Evolutionary conservation across 2,113 vertebrate genomes (phyloP).

Genomic region (Pterocles orientalis): DNA sequence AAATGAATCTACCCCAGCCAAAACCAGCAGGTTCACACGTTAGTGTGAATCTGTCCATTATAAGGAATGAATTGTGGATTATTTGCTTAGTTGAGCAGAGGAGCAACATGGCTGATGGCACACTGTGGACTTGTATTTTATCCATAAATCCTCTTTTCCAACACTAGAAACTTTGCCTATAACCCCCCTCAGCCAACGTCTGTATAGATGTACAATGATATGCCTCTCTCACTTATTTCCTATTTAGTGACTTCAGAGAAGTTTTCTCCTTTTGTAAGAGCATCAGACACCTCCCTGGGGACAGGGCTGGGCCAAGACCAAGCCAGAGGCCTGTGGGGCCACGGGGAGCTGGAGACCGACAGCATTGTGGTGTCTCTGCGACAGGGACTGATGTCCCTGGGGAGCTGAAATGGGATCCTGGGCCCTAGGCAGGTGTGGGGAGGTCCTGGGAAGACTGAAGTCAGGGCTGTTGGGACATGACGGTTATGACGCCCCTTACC

Average conservation of each 20-base stretch:
- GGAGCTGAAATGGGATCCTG: not conserved
- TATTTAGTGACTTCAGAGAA: not conserved
- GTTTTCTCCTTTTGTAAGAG: not conserved
- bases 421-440: not conserved
- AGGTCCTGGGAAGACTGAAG: not conserved
- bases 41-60: not conserved
- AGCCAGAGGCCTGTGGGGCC: too few relatives aligned
- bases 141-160: not conserved
- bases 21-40: not conserved
- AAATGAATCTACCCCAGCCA: too few relatives aligned
- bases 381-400: not conserved
- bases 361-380: rapidly evolving
- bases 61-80: constrained; percentile 37
- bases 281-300: not conserved
- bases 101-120: not conserved
- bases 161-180: not conserved
- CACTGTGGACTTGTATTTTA: not conserved
- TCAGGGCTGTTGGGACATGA: not conserved
- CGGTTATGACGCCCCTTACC: not conserved
- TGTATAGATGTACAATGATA: not conserved
- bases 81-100: not conserved
- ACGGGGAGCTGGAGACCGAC: not conserved
- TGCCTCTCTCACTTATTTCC: not conserved
- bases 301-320: too few relatives aligned
- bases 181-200: rapidly evolving